Base-by-base conservation (phyloP, 2,797 vertebrate genomes). In the Tarsius wallacei region DNA sequence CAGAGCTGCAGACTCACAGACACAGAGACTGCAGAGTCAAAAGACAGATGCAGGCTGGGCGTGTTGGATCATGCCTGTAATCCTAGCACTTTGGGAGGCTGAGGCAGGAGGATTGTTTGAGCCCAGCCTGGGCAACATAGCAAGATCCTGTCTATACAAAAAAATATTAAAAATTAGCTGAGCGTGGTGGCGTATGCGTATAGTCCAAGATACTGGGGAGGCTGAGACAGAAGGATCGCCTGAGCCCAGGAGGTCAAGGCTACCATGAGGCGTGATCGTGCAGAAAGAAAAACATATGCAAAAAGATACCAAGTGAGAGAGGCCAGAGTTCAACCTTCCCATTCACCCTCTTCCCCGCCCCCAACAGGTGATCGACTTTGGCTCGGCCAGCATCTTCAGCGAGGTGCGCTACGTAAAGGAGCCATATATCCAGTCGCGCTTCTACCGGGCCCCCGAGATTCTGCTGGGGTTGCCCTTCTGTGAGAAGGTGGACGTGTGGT, bases 401-500 rank as follows among this genome's bases (percentile, higher is more conserved):
- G 99, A 99, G 77, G 98, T 99, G 31, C 97, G 98, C 64, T 98
- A 97, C 0, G 81, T 99, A 36, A 98, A 98, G 86, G 98, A 99
- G 47, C 98, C 99, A 0, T 99, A 99, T 88, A 99, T 99, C 96
- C 99, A 99, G 87, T 98, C 99, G 5, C 99, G 99, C 31, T 99
- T 99, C 97, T 99, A 99, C 91, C 96, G 99, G 74, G 98, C 99
- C 1, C 99, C 99, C 0, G 99, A 99, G 97, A 99, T 99, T 42
- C 94, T 99, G 47, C 73, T 99, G 74, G 99, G 99, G 5, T 63
- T 99, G 89, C 99, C 99, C 0, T 99, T 99, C 98, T 98, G 98
- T 0, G 98, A 99, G 97, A 99, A 99, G 92, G 98, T 99, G 87
- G 99, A 99, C 0, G 55, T 99, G 80, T 99, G 99, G 99, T 99